Evolutionary conservation across 2,888 invertebrate species (phyloP), one percentile per base, ranked within the genome.

Genomic region (Stegophylla sp.): DNA sequence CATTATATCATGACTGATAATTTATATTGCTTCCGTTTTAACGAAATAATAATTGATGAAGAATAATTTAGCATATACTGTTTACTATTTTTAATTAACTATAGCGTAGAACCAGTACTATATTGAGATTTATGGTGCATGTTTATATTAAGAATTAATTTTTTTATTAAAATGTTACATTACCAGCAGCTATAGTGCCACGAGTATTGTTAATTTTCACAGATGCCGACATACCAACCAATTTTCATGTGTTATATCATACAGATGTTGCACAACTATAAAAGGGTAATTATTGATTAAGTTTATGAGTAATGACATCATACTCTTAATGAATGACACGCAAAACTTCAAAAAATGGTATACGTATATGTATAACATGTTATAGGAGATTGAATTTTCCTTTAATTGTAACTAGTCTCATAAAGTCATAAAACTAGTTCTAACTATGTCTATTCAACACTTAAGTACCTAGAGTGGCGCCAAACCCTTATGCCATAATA

Each of bases 61-160:
- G 34, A 34, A 34, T 66, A 15, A 66, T 66, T 45, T 66, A 45
- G 43, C 41, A 66, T 15, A 43, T 23, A 45, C 23, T 45, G 23
- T 43, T 66, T 17, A 66, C 66, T 66, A 23, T 66, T 66, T 43
- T 15, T 45, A 26, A 66, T 66, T 43, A 26, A 34, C 34, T 5
- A 23, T 41, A 63, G 63, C 5, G 4, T 12, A 34, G 63, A 63
- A 41, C 20, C 12, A 12, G 34, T 41, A 34, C 10, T 34, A 12
- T 63, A 63, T 63, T 63, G n/a, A 41, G 63, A 63, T 63, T 63
- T 63, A 63, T 63, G 41, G 41, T n/a, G n/a, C 63, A 63, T 34
- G n/a, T 41, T 13, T 63, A 5, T 63, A 63, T n/a, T 41, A 63
- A 17, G 63, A 34, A n/a, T 63, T 12, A n/a, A 48, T 3, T 26